Percentiles rank a stretch among this genome's conserved stretches.
Conservation (phyloP, 2,113 vertebrate species). For the Chrysochloris asiatica region DNA sequence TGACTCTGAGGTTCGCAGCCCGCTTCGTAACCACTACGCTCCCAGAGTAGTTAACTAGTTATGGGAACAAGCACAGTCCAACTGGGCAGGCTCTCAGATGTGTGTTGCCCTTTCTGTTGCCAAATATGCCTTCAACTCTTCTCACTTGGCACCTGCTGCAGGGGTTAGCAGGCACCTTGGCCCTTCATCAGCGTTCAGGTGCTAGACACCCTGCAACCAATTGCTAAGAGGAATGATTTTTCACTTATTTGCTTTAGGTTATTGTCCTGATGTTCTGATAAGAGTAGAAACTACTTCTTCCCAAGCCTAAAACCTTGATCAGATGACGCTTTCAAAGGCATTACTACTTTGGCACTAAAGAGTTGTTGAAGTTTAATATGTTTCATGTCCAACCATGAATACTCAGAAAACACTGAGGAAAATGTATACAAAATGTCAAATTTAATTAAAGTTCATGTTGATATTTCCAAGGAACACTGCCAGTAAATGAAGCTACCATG, state of each 20-base stretch:
- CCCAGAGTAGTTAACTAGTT: background rate
- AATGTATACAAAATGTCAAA: background rate
- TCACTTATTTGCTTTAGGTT: background rate
- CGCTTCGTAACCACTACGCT: too few species aligned
- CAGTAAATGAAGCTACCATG: background rate
- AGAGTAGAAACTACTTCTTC: background rate
- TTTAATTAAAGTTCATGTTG: background rate
- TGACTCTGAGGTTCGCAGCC: too few species aligned
- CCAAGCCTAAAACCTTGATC: background rate
- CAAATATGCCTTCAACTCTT: background rate
- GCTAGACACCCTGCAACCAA: too few species aligned
- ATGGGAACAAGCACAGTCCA: background rate
- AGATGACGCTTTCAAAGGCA: background rate
- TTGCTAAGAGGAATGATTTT: background rate
- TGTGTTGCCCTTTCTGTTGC: too few species aligned
- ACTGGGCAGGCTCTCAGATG: too few species aligned
- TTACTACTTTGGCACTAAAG: background rate
- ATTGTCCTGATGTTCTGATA: background rate
- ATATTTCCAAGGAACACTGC: background rate
- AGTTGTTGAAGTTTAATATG: background rate
- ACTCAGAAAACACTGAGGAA: background rate
- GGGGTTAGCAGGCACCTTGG: background rate
- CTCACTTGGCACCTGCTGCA: background rate
- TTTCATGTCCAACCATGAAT: background rate
- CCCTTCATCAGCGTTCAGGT: background rate